Base-by-base conservation (phyloP, 30 jellyfish, hydroid and myxozoan genomes). In the Chrysaora quinquecirrha region DNA sequence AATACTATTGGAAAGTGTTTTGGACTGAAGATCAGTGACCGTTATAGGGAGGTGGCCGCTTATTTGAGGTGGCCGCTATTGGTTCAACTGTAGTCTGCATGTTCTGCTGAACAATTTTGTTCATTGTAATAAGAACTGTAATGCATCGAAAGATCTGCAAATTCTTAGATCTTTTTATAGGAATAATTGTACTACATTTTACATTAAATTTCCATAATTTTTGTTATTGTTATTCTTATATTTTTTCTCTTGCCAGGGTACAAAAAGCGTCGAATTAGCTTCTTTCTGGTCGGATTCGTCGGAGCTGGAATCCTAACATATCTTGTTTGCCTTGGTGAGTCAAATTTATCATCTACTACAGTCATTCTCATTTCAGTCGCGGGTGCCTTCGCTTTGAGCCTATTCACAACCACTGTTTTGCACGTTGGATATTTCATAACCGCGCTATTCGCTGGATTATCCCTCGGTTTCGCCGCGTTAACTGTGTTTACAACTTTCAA, bases 401-500 rank as follows among this genome's bases (percentile, higher is more conserved):
- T 94, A 11, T 94, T 94, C 64, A 76, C 97, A 3, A 75, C 96
- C 31, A 83, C 90, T 28, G 73, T 78, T 9, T 60, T 94, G 64
- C 87, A 94, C 79, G 73, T 97, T 49, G 99, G 99, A 10, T 94
- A 83, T 69, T 94, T 94, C 72, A 60, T 94, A 19, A 94, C 99
- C 23, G 97, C 96, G 46, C 95, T 94, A 19, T 88, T 85, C 63
- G 99, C 97, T 46, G 99, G 99, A 27, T 63, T 87, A 61, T 34
- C 86, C n/a, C 69, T 82, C 60, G 99, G 96, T 0, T 87, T 94
- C 71, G 90, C 89, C 30, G 93, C 79, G 20, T 38, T 88, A 72
- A 85, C 87, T 22, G 76, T 88, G 29, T 80, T 48, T 56, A 94
- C 99, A 3, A 50, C 86, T 0, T 88, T 87, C 75, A 52, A 66